phyloP scores from a whole-genome alignment of 2,888 invertebrate species.

The Melanostoma scalare region DNA sequence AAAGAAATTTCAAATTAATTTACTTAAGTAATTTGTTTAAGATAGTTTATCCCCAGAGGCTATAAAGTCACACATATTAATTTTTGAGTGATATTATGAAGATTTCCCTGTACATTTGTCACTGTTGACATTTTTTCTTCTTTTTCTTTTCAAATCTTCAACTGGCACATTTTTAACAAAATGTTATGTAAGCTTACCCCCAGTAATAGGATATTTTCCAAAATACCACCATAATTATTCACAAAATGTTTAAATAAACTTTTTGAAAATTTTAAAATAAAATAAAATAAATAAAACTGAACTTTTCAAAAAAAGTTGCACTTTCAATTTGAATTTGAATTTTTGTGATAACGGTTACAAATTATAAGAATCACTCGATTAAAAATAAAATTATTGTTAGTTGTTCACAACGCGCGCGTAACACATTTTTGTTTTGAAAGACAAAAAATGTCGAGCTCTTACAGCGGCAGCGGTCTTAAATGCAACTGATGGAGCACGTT shows the following conservation, averaged over 20 bases:
- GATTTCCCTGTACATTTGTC: constrained; percentile 42
- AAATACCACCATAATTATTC: constrained; percentile 35
- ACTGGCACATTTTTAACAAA: background rate
- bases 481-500: constrained; percentile 72
- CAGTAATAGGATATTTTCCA: constrained; percentile 49
- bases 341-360: constrained; percentile 23
- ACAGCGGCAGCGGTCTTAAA: constrained; percentile 60
- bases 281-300: constrained; percentile 12
- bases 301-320: constrained; percentile 2
- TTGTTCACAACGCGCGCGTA: constrained; percentile 15
- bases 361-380: background rate
- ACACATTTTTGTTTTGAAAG: constrained; percentile 22
- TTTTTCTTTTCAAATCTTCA: constrained; percentile 13
- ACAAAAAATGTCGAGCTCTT: constrained; percentile 38
- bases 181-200: constrained; percentile 42
- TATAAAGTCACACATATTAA: too few relatives aligned
- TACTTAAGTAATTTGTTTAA: too few relatives aligned
- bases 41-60: too few relatives aligned
- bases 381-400: background rate
- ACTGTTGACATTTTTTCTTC: constrained; percentile 18
- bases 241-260: background rate
- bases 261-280: background rate
- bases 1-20: too few relatives aligned
- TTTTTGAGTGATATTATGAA: too few relatives aligned
- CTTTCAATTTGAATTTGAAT: constrained; percentile 47